phyloP scores from a whole-genome alignment of 2,797 vertebrate genomes.

The Sebastes flavidus region DNA sequence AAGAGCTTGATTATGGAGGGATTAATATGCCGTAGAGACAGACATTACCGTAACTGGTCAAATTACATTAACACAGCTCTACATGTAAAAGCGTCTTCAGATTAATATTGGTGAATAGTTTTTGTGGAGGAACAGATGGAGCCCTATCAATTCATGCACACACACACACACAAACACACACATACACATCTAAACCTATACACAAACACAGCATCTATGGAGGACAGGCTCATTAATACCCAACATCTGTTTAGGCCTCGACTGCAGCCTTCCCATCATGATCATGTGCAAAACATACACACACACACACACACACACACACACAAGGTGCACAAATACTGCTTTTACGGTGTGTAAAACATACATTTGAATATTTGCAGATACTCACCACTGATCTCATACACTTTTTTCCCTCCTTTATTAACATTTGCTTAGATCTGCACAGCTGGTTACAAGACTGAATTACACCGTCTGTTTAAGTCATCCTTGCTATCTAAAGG shows the following conservation, averaged over 20 bases:
- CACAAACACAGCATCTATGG: constrained; percentile 29
- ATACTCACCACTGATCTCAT: not conserved
- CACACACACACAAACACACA: constrained; percentile 5
- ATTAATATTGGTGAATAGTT: constrained; percentile 54
- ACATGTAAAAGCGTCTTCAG: constrained; percentile 27
- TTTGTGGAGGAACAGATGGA: constrained; percentile 64
- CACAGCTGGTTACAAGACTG: not conserved
- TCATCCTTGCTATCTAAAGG: not conserved
- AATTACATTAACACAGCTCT: constrained; percentile 19
- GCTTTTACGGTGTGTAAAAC: not conserved
- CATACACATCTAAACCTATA: not conserved
- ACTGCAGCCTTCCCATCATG: constrained; percentile 27
- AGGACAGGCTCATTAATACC: constrained; percentile 68
- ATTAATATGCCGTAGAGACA: not conserved
- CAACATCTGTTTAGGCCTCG: constrained; percentile 67
- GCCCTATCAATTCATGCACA: constrained; percentile 13
- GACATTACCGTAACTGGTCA: constrained; percentile 24
- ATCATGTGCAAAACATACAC: constrained; percentile 24
- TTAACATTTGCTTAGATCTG: not conserved
- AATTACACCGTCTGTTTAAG: not conserved
- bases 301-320: not conserved
- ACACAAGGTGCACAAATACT: not conserved
- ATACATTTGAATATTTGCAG: not conserved
- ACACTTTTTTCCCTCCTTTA: not conserved
- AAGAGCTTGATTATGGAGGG: constrained; percentile 42